Conservation (phyloP, 2,113 vertebrate species). For the Sphaerodactylus townsendi region DNA sequence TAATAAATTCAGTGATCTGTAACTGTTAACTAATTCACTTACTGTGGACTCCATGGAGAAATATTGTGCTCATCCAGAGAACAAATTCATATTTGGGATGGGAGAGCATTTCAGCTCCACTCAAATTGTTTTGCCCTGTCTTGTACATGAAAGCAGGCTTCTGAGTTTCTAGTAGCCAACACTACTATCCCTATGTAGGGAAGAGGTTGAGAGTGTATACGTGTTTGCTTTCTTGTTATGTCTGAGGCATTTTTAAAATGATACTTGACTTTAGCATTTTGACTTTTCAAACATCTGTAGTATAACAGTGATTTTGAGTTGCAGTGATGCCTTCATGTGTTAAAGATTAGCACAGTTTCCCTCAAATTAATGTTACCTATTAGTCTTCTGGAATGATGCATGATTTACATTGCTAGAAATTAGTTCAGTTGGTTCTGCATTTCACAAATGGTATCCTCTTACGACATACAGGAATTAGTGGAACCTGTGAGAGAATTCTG, state of each 20-base stretch:
- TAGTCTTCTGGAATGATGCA: not conserved
- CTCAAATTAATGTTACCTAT: not conserved
- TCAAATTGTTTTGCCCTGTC: no score
- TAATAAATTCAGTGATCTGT: not conserved
- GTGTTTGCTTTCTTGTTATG: not conserved
- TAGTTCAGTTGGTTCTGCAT: not conserved
- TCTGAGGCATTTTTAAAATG: not conserved
- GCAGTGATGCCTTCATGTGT: not conserved
- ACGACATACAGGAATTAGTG: not conserved
- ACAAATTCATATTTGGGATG: no score
- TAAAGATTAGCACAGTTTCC: no score
- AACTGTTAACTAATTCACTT: no score
- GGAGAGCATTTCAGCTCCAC: no score
- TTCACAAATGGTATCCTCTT: not conserved
- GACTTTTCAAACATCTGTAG: not conserved
- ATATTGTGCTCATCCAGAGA: no score
- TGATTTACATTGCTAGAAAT: not conserved
- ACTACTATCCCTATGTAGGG: no score
- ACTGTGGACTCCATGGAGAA: no score
- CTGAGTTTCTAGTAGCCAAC: no score
- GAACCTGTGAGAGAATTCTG: not conserved
- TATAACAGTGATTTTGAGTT: not conserved
- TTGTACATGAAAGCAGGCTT: no score
- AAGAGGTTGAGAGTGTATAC: no score
- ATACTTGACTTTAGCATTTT: not conserved